Evolutionary conservation across 2,113 vertebrate species (phyloP), one percentile per base, ranked within the genome.

Genomic region (Xiphorhynchus elegans): DNA sequence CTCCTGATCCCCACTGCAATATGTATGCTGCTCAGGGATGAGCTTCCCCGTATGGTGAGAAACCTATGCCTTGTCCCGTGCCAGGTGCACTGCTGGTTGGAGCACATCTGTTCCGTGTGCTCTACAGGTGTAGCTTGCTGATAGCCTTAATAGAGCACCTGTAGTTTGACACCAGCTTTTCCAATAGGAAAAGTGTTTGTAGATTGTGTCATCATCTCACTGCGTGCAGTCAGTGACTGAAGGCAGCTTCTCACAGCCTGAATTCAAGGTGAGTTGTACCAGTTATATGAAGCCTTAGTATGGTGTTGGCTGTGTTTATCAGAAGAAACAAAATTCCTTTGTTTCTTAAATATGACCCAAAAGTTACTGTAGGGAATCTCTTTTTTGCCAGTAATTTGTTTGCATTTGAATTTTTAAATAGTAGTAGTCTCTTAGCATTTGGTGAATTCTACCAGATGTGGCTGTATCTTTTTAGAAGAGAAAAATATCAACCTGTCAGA

Each of bases 41-140:
- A 77, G 31, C 9, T 2, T 81, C 17, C 31, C 42, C 0, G 0
- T 23, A 5, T 0, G 5, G 17, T 37, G 53, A 74, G 18, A 35
- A 5, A 11, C 2, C 7, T 3, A 1, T 11, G 63, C n/a, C 55
- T 10, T 58, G 70, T 64, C 28, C 33, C 1, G 50, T 67, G 46
- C 83, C 82, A 58, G 28, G 28, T 66, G n/a, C 2, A 3, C 74
- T 64, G 88, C 85, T 90, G 88, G 31, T 31, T 74, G 0, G 1
- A 21, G 72, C 63, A 19, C 33, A 55, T 78, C 88, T 85, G 81
- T 24, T 90, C 44, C 0, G 3, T 39, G 60, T 49, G 78, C 5
- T 3, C 17, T 60, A 29, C 77, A 46, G 69, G 33, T 91, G 42
- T 33, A 87, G 59, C 68, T 58, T 19, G 9, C 84, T 69, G 70